phyloP scores from a whole-genome alignment of 2,888 invertebrate genomes.

The Phaedon cochleariae region DNA sequence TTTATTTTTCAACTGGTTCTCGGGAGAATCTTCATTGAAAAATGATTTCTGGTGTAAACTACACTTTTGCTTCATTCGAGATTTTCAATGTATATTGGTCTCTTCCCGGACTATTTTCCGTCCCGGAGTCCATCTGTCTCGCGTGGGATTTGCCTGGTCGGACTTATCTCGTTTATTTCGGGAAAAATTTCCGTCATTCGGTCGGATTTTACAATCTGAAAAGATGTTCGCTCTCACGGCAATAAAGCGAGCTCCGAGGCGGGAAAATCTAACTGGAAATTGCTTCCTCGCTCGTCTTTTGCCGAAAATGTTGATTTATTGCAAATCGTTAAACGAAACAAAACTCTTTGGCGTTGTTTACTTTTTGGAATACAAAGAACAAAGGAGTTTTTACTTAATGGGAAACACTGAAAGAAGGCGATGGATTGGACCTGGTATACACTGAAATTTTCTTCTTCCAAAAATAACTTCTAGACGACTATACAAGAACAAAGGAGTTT shows the following conservation, averaged over 20 bases:
- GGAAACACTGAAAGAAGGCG: too few species aligned
- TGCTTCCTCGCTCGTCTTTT: constrained; percentile 2
- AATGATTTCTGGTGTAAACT: too few species aligned
- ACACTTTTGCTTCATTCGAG: too few species aligned
- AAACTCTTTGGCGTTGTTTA: not conserved
- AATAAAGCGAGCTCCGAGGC: constrained; percentile 42
- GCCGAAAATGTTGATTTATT: constrained; percentile 54
- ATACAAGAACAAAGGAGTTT: too few species aligned
- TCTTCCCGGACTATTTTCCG: constrained; percentile 3
- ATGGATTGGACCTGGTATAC: too few species aligned
- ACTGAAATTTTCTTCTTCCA: too few species aligned
- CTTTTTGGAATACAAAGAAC: not conserved
- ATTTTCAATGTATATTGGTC: too few species aligned
- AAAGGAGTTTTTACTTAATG: constrained; percentile 22
- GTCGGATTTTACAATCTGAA: constrained; percentile 52
- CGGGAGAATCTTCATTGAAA: too few species aligned
- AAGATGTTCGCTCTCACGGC: constrained; percentile 54
- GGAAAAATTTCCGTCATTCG: constrained; percentile 36
- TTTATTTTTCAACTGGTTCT: too few species aligned
- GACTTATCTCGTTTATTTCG: constrained; percentile 32
- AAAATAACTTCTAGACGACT: too few species aligned
- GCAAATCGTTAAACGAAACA: constrained; percentile 44
- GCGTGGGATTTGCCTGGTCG: constrained; percentile 24
- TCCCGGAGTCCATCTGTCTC: not conserved
- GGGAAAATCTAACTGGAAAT: constrained; percentile 44